Evolutionary conservation across 2,797 vertebrate species (phyloP).

Genomic region (Xenopus petersii): DNA sequence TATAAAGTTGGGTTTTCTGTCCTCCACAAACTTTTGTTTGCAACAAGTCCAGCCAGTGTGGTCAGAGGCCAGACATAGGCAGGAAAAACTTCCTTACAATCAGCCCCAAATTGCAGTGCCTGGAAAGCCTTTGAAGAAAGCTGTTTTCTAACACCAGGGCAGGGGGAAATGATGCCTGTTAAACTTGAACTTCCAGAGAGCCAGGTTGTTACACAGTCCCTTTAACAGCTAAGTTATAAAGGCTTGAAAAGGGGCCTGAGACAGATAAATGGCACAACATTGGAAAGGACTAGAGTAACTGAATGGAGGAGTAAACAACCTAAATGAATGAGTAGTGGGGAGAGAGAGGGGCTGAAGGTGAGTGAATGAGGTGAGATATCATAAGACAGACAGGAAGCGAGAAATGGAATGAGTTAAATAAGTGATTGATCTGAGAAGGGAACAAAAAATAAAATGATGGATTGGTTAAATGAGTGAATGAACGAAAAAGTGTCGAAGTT

Average conservation of each 20-base stretch:
- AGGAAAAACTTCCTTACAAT: conserved; percentile 2
- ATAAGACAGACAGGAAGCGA: no score
- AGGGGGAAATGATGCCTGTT: conserved; percentile 24
- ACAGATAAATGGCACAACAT: not conserved
- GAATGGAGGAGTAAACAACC: no score
- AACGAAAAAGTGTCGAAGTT: no score
- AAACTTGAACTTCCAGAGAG: conserved; percentile 23
- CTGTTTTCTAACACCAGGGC: not conserved
- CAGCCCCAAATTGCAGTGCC: conserved; percentile 30
- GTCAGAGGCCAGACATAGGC: conserved; percentile 35
- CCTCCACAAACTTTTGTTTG: conserved; percentile 27
- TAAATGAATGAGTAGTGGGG: no score
- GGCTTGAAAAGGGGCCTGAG: not conserved
- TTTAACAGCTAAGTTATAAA: no score
- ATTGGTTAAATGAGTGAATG: no score
- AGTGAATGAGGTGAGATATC: no score
- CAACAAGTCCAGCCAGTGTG: conserved; percentile 17
- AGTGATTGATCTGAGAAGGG: no score
- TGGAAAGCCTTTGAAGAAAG: not conserved
- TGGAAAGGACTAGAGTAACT: no score
- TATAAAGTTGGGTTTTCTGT: not conserved
- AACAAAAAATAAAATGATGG: no score
- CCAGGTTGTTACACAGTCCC: not conserved
- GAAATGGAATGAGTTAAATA: no score
- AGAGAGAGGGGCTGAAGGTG: no score